Conservation (phyloP, 2,797 vertebrate species). For the Triplophysa bombifrons region DNA sequence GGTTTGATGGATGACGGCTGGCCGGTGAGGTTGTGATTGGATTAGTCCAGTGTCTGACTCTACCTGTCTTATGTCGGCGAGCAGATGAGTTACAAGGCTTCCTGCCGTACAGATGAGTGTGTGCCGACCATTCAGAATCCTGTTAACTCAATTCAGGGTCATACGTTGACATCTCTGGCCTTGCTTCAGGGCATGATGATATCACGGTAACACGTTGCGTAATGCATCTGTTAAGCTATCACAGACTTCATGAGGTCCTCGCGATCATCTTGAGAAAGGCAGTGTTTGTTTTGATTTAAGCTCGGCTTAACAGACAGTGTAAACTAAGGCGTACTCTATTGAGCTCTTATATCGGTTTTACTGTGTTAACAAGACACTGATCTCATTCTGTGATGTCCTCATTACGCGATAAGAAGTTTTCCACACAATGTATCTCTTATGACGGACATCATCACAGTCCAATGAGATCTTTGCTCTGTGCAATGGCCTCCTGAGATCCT, state of each 20-base stretch:
- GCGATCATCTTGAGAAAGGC: neutral
- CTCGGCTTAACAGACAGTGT: neutral
- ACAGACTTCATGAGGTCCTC: neutral
- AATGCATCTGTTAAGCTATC: neutral
- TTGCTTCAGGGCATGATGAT: neutral
- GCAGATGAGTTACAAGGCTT: neutral
- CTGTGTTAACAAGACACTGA: neutral
- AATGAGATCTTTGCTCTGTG: neutral
- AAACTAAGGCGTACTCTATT: neutral
- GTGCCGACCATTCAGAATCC: neutral
- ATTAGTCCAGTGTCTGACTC: neutral
- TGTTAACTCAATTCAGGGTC: neutral
- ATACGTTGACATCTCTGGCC: neutral
- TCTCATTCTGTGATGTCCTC: neutral
- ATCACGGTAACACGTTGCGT: neutral
- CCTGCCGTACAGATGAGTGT: neutral
- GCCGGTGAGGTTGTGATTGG: neutral
- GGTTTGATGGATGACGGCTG: neutral
- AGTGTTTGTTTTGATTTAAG: neutral
- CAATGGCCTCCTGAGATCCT: no score
- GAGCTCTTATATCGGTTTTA: neutral
- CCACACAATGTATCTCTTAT: no score
- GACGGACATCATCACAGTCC: neutral
- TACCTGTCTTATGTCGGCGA: neutral
- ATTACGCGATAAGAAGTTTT: neutral